These are phyloP conservation scores for Agrenia bidenticulata DNA, from an alignment of 2,888 invertebrate genomes.

Conservation along the genomic window DNA sequence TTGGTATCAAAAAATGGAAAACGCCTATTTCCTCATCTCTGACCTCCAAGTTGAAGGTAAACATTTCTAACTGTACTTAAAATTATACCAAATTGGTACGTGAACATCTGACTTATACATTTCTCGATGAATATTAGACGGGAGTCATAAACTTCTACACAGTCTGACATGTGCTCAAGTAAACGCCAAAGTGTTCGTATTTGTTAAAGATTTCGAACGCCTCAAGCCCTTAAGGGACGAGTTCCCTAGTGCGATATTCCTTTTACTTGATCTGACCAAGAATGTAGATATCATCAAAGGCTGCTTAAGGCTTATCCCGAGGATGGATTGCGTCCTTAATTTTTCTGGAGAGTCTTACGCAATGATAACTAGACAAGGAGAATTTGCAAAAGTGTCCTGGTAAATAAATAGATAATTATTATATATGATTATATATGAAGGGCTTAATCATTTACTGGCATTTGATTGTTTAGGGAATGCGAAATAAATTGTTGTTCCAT, in stretches of 20 bases:
- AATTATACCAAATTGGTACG: not conserved
- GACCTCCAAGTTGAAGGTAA: slow-evolving; percentile 2
- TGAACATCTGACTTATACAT: not conserved
- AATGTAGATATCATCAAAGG: slow-evolving; percentile 8
- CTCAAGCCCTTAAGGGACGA: not conserved
- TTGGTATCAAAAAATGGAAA: slow-evolving; percentile 17
- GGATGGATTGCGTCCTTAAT: slow-evolving; percentile 26
- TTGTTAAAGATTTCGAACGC: slow-evolving; percentile 17
- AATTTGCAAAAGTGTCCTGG: not conserved
- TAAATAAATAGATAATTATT: no score
- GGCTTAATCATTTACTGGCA: no score
- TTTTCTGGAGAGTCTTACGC: slow-evolving; percentile 16
- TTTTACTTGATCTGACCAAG: slow-evolving; percentile 24
- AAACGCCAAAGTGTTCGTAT: slow-evolving; percentile 13
- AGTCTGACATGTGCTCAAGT: not conserved
- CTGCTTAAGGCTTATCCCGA: slow-evolving; percentile 15
- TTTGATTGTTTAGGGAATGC: not conserved
- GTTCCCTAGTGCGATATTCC: slow-evolving; percentile 17
- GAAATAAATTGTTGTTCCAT: not conserved
- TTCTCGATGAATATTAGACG: slow-evolving; percentile 5
- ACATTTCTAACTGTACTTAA: no score
- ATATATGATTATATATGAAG: no score
- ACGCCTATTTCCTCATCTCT: slow-evolving; percentile 6
- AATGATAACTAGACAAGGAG: not conserved
- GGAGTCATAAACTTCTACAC: slow-evolving; percentile 19